Percentiles rank a stretch among this genome's conserved stretches.
phyloP scores from a whole-genome alignment of 2,888 invertebrate genomes.

The Phasia obesa region DNA sequence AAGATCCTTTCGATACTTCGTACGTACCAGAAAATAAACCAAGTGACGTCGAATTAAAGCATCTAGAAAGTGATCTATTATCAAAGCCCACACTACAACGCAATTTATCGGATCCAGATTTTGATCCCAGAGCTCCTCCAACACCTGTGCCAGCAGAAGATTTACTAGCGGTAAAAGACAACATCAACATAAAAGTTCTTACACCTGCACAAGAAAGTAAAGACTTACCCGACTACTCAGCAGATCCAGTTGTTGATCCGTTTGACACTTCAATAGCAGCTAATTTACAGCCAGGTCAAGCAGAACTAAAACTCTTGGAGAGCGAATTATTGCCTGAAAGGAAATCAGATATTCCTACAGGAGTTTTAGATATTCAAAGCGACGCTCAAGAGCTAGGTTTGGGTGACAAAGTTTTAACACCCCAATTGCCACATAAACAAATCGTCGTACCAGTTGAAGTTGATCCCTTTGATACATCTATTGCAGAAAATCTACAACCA shows the following conservation, averaged over 20 bases:
- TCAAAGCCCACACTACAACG: conserved; percentile 83
- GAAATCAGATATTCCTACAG: conserved; percentile 76
- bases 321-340: conserved; percentile 86
- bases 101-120: conserved; percentile 86
- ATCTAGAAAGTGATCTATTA: conserved; percentile 88
- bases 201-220: conserved; percentile 85
- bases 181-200: conserved; percentile 88
- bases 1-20: conserved; percentile 94
- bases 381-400: conserved; percentile 83
- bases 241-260: conserved; percentile 87
- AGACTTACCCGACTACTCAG: conserved; percentile 76
- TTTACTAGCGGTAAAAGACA: conserved; percentile 83
- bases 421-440: conserved; percentile 83
- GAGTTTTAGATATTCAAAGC: conserved; percentile 81
- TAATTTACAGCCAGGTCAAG: conserved; percentile 88
- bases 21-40: conserved; percentile 89
- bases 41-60: conserved; percentile 89
- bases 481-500: conserved; percentile 89
- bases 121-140: conserved; percentile 84
- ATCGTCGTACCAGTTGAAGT: conserved; percentile 83
- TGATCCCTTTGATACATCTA: conserved; percentile 95
- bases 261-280: conserved; percentile 92
- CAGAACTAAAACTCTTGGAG: conserved; percentile 90
- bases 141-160: conserved; percentile 81
- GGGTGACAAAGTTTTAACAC: conserved; percentile 88